Conservation (phyloP, 2,797 vertebrate genomes). For the Gymnothorax javanicus region DNA sequence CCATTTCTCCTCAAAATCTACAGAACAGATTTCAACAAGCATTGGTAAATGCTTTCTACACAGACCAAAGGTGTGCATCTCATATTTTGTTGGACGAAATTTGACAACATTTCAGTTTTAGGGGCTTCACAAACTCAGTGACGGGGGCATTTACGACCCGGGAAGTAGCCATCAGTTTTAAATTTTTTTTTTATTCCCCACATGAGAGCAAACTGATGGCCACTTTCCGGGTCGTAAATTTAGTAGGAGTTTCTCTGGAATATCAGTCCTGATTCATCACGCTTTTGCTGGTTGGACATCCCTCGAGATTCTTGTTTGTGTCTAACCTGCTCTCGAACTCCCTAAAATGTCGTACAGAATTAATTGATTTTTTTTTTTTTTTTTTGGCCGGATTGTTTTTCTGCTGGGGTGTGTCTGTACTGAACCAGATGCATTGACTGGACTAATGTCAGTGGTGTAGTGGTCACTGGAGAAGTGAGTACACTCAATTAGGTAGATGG, state of each 20-base stretch:
- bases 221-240: neutral
- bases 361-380: neutral
- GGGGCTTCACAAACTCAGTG: too few species aligned
- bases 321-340: neutral
- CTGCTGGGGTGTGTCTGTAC: neutral
- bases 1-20: too few species aligned
- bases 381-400: neutral
- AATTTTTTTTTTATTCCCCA: neutral
- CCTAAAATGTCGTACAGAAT: neutral
- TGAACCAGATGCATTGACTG: neutral
- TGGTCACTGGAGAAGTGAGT: too few species aligned
- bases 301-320: neutral
- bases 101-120: neutral
- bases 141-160: too few species aligned
- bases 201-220: neutral
- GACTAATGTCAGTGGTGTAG: neutral
- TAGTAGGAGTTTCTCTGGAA: neutral
- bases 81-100: too few species aligned
- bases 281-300: neutral
- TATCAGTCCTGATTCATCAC: neutral
- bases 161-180: too few species aligned
- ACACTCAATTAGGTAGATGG: too few species aligned
- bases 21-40: too few species aligned
- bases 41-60: too few species aligned
- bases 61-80: too few species aligned